Evolutionary conservation across 2,888 invertebrate genomes (phyloP), one percentile per base, ranked within the genome.

Genomic region (Deilephila porcellus): DNA sequence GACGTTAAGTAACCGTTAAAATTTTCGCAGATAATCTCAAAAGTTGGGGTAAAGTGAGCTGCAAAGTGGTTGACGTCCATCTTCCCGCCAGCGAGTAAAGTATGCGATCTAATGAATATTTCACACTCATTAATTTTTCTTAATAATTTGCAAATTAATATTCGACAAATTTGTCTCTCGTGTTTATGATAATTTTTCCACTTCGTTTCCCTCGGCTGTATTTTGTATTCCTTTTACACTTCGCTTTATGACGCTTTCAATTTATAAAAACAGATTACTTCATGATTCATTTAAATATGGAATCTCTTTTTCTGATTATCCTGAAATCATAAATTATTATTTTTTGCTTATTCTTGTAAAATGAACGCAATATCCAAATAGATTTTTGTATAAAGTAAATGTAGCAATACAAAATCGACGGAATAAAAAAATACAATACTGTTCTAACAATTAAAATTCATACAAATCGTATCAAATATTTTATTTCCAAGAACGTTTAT

Each of bases 1-100:
- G 71, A 73, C 71, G 71, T 60, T 59, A 73, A 72, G 73, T 74
- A 71, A 74, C 70, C 59, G 72, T 70, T 75, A 63, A 73, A 73
- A 73, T 73, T 25, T 63, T 62, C 59, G 29, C 25, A 62, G 71
- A 71, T 73, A 63, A 73, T 73, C 71, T 71, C 37, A 7, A 73
- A 73, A 73, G 71, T 45, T 56, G 25, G 45, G 17, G 64, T 20
- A 37, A 67, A 59, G 56, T n/a, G 37, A 56, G 37, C 20, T 52
- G 29, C 37, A 59, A 72, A 64, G 63, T 72, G 56, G 25, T 5
- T 19, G 25, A 64, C 56, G 59, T 64, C 25, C 59, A 37, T 37
- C 56, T 37, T 56, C 59, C 59, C 25, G 4, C 70, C 70, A 67
- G 34, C 14, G 56, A 29, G 20, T 25, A 53, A 63, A 56, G 53